A percentile compares a stretch with the other conserved stretches of the same genome.
phyloP scores from a whole-genome alignment of 2,888 invertebrate species.

The Drosophila cognata region DNA sequence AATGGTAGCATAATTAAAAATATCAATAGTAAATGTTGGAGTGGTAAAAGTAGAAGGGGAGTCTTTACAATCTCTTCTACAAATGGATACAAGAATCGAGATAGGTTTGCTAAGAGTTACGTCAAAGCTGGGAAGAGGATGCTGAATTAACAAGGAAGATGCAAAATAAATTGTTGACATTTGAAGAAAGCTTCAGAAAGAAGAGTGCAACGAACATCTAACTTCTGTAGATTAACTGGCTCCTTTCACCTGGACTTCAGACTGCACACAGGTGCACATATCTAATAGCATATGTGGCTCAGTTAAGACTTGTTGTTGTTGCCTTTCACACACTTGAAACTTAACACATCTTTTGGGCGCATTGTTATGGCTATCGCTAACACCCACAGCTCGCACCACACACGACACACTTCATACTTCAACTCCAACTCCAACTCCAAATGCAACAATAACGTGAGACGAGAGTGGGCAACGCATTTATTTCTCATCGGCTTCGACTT shows the following conservation, averaged over 20 bases:
- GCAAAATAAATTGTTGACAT: not conserved
- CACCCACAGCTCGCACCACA: constrained; percentile 20
- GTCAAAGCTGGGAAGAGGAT: not conserved
- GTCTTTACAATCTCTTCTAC: not conserved
- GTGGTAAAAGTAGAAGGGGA: not conserved
- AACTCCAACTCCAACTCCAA: not conserved
- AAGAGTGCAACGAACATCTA: not conserved
- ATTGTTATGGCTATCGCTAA: constrained; percentile 1
- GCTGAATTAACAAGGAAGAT: not conserved
- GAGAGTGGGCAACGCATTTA: constrained; percentile 33
- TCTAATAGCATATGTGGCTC: not conserved
- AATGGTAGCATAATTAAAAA: not conserved
- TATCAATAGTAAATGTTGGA: not conserved
- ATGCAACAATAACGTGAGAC: not conserved
- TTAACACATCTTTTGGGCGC: not conserved
- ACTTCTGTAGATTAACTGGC: not conserved
- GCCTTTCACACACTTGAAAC: not conserved
- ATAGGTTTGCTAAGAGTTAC: not conserved
- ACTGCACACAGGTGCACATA: not conserved
- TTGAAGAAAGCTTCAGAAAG: not conserved
- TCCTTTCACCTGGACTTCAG: not conserved
- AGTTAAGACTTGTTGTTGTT: not conserved
- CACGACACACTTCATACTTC: not conserved
- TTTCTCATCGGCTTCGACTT: constrained; percentile 25
- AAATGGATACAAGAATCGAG: not conserved